Evolutionary conservation across 2,113 vertebrate genomes (phyloP).

Genomic region (Hymenochirus boettgeri): DNA sequence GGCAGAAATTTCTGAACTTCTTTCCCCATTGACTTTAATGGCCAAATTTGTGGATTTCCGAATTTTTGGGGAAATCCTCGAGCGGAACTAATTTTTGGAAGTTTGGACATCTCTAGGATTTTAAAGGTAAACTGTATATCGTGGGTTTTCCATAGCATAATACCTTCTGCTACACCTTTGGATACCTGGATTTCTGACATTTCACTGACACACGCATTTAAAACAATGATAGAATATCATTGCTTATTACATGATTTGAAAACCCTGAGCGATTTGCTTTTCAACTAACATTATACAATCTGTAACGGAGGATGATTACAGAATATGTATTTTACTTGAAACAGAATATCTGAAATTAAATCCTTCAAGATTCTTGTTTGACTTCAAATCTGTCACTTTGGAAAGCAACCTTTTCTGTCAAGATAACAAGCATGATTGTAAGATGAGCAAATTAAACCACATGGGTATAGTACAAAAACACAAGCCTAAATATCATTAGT

Average conservation of each 20-base stretch:
- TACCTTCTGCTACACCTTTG: too few relatives aligned
- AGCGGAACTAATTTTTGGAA: too few relatives aligned
- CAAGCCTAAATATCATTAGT: conserved; percentile 18
- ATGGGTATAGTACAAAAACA: conserved; percentile 26
- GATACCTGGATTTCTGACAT: too few relatives aligned
- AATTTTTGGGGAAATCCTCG: too few relatives aligned
- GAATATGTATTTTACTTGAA: conserved; percentile 21
- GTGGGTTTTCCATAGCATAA: not conserved
- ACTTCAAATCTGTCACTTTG: conserved; percentile 20
- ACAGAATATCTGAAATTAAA: conserved; percentile 16
- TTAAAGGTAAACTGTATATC: not conserved
- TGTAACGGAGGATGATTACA: conserved; percentile 10
- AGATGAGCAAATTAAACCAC: conserved; percentile 19
- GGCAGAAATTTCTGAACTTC: too few relatives aligned
- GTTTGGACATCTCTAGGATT: too few relatives aligned
- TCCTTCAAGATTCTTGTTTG: conserved; percentile 12
- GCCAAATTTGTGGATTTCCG: too few relatives aligned
- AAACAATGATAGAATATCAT: too few relatives aligned
- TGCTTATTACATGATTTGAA: too few relatives aligned
- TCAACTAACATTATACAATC: conserved; percentile 9
- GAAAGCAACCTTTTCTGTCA: conserved; percentile 29
- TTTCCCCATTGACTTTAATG: too few relatives aligned
- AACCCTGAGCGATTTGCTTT: conserved; percentile 6
- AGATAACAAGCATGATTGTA: conserved; percentile 33
- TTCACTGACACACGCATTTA: too few relatives aligned